Percentiles rank a stretch among this genome's conserved stretches.
Conservation (phyloP, 2,888 invertebrate species). For the Eulithis prunata region DNA sequence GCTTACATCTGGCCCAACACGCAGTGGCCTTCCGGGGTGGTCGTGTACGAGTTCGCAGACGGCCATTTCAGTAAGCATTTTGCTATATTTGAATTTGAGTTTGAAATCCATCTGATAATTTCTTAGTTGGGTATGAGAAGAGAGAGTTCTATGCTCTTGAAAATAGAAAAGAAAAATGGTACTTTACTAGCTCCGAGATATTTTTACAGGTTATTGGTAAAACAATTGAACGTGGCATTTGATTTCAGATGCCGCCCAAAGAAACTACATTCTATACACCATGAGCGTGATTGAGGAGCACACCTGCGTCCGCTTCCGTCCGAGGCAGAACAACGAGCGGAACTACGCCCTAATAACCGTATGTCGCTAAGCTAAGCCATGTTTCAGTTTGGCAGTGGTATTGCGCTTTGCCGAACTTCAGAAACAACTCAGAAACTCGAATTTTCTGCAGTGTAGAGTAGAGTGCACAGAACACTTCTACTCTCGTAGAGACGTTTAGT, state of each 20-base stretch:
- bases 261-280: slow-evolving; percentile 29
- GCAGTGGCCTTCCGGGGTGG: slow-evolving; percentile 53
- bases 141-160: too few relatives aligned
- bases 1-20: slow-evolving; percentile 56
- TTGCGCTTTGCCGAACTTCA: too few relatives aligned
- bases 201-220: neutral
- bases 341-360: slow-evolving; percentile 42
- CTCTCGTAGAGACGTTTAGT: too few relatives aligned
- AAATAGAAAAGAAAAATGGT: too few relatives aligned
- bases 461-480: too few relatives aligned
- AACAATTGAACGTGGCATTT: neutral
- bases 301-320: slow-evolving; percentile 40
- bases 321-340: slow-evolving; percentile 33
- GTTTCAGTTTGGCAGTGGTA: too few relatives aligned
- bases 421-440: too few relatives aligned
- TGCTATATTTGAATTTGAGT: too few relatives aligned
- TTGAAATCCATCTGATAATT: too few relatives aligned
- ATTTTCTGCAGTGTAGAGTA: too few relatives aligned
- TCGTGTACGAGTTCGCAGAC: slow-evolving; percentile 54
- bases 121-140: too few relatives aligned
- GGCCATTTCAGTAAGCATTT: slow-evolving; percentile 47
- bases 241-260: slow-evolving; percentile 34
- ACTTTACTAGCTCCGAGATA: too few relatives aligned
- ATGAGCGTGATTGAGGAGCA: slow-evolving; percentile 31
- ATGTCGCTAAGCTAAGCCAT: slow-evolving; percentile 19